These are phyloP conservation scores for Conger conger DNA, from an alignment of 2,113 vertebrate species.

Conservation along the genomic window DNA sequence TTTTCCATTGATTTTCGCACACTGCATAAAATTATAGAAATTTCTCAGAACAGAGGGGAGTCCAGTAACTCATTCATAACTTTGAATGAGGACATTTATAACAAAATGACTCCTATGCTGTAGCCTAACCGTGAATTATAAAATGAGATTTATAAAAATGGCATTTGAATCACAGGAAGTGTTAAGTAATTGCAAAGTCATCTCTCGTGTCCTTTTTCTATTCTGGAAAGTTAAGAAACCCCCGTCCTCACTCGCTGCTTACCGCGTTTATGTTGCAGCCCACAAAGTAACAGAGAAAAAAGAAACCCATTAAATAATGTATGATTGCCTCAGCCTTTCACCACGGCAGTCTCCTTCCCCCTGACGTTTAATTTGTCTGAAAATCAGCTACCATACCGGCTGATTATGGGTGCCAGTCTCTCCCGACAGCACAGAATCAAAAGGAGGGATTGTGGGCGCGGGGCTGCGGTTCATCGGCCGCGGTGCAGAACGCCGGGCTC, in stretches of 20 bases:
- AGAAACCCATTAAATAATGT: conserved; percentile 11
- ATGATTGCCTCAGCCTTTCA: conserved; percentile 37
- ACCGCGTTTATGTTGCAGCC: not conserved
- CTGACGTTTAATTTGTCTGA: conserved; percentile 40
- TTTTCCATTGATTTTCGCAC: not conserved
- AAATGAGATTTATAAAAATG: not conserved
- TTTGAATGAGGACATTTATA: not conserved
- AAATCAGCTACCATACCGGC: conserved; percentile 32
- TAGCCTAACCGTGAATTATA: not conserved
- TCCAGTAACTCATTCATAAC: not conserved
- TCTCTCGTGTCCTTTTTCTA: not conserved
- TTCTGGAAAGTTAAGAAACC: not conserved
- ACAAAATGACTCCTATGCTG: too few species aligned
- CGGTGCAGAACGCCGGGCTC: not conserved
- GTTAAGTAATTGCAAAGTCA: not conserved
- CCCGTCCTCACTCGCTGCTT: not conserved
- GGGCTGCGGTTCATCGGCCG: not conserved
- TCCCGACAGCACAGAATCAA: not conserved
- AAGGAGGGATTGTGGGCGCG: too few species aligned
- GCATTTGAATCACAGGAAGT: not conserved
- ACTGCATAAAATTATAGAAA: not conserved
- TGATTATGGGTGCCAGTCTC: conserved; percentile 31
- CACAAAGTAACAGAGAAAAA: not conserved
- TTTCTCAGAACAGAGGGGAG: not conserved
- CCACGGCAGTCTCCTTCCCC: not conserved